Conservation (phyloP, 2,797 vertebrate genomes). For the Fistularia tabacaria region DNA sequence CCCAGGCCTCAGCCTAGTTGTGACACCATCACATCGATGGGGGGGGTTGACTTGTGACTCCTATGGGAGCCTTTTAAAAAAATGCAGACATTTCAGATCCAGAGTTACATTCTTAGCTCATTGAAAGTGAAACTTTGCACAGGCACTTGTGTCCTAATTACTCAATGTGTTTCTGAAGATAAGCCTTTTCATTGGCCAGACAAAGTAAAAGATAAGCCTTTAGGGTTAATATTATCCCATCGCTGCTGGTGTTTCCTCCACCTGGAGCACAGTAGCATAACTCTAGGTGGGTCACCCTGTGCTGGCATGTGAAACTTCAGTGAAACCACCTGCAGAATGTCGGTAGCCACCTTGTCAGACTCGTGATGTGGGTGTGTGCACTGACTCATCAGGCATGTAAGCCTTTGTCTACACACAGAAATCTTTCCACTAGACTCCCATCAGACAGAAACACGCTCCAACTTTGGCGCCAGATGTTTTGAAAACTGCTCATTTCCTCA, state of each 20-base stretch:
- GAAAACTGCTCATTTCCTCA: slow-evolving; percentile 44
- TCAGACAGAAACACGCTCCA: slow-evolving; percentile 18
- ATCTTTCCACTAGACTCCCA: slow-evolving; percentile 1
- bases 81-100: too few relatives aligned
- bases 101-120: too few relatives aligned
- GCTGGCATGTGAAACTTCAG: background rate
- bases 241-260: background rate
- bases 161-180: background rate
- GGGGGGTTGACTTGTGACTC: too few relatives aligned
- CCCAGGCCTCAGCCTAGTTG: too few relatives aligned
- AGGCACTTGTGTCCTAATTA: too few relatives aligned
- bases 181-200: background rate
- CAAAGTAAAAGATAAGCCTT: too few relatives aligned
- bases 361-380: slow-evolving; percentile 30
- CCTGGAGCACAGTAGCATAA: background rate
- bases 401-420: slow-evolving; percentile 3
- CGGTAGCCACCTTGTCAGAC: slow-evolving; percentile 12
- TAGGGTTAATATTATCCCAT: background rate
- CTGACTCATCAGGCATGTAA: slow-evolving; percentile 21
- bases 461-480: slow-evolving; percentile 35
- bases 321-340: background rate
- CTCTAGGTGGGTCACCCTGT: background rate
- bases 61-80: too few relatives aligned
- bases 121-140: too few relatives aligned
- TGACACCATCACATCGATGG: too few relatives aligned